These are phyloP conservation scores for Myotis daubentonii DNA, from an alignment of 2,797 vertebrate genomes.

Conservation along the genomic window DNA sequence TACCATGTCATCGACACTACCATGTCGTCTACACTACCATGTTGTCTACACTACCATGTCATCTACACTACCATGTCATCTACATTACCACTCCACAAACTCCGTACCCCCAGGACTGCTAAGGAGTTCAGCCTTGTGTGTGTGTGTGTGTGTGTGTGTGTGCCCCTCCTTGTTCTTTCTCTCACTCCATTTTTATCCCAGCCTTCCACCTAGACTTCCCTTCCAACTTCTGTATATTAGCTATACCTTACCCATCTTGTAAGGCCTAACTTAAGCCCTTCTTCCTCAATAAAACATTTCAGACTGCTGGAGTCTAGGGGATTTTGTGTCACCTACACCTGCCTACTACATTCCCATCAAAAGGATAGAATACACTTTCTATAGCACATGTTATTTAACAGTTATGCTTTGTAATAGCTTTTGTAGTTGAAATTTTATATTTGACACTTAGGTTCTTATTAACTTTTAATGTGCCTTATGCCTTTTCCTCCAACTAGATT, in stretches of 20 bases:
- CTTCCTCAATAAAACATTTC: neutral
- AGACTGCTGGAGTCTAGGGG: neutral
- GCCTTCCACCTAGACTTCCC: neutral
- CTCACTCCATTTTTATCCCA: neutral
- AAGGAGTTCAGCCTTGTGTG: neutral
- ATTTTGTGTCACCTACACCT: neutral
- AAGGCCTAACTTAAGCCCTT: neutral
- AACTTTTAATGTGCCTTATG: neutral
- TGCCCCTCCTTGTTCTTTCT: neutral
- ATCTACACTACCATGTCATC: neutral
- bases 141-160: neutral
- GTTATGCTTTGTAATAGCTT: neutral
- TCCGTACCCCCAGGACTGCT: no score
- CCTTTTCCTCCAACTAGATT: neutral
- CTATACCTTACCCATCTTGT: neutral
- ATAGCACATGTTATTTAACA: neutral
- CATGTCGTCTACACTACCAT: neutral
- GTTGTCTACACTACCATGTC: neutral
- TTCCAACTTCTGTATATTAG: neutral
- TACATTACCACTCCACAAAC: neutral
- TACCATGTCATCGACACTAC: neutral
- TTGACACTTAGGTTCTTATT: neutral
- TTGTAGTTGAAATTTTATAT: neutral
- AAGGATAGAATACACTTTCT: neutral
- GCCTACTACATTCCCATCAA: rapidly evolving